Conservation (phyloP, 23 tunicate species). For the Halocynthia roretzi region DNA sequence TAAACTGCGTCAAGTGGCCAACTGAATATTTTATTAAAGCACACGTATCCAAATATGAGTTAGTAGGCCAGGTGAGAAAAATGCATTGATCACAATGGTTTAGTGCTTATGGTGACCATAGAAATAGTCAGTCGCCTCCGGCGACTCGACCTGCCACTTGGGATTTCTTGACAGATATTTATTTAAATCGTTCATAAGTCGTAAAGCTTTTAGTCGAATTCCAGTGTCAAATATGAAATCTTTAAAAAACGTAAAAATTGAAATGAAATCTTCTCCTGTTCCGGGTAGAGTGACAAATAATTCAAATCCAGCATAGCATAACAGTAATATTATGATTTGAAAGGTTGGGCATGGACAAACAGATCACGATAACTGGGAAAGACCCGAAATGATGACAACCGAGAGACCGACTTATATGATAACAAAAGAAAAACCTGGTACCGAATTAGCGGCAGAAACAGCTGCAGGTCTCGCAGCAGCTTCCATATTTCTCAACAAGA, state of each 20-base stretch:
- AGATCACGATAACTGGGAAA: conserved; percentile 45
- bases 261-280: no score
- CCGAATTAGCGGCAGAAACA: conserved; percentile 71
- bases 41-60: conserved; percentile 68
- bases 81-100: no score
- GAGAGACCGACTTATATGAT: conserved; percentile 35
- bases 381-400: conserved; percentile 50
- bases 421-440: conserved; percentile 49
- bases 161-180: no score
- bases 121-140: no score
- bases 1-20: conserved; percentile 56
- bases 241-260: no score
- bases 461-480: conserved; percentile 76
- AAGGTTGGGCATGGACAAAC: conserved; percentile 40
- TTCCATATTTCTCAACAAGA: conserved; percentile 34
- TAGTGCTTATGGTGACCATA: no score
- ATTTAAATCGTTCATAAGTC: no score
- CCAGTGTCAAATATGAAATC: no score
- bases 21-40: conserved; percentile 88
- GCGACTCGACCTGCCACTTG: no score
- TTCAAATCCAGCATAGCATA: no score
- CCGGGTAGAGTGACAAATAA: background rate
- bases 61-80: conserved; percentile 63
- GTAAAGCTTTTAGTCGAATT: no score
- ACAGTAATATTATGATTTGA: conserved; percentile 1